Base-by-base conservation (phyloP, 1,140 invertebrate genomes). In the Pseudomyrmex cubaensis region DNA sequence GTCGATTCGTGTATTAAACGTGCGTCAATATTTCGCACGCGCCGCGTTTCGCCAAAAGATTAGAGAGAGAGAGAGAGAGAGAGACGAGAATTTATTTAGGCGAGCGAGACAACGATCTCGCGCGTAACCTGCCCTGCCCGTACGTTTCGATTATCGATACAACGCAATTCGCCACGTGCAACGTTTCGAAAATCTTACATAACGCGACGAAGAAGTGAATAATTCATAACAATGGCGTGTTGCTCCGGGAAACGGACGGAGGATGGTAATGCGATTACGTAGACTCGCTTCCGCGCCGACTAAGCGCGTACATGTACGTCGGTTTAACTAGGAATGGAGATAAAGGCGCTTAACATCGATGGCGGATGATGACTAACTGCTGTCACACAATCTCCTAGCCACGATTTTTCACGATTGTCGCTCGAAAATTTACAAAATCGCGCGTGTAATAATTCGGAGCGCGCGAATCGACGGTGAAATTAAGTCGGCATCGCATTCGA, bases 311-410 rank as follows among this genome's bases (percentile, higher is more conserved):
- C 25, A 35, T 48, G 57, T 62, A 13, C 48, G 73, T 13, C 25
- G 50, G 80, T 61, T 52, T 59, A 83, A 87, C 59, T 35, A 17
- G 70, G 80, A 64, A 52, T 46, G 20, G 52, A 50, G 74, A 84
- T 87, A 87, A 87, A 84, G 5, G 70, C 77, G 69, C 83, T 87
- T 80, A 35, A 84, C 61, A 87, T 84, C 83, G 61, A 69, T 44
- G 13, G 56, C 46, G 56, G 69, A 52, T 78, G 9, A 54, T 74
- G 85, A 87, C 75, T 66, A 87, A 83, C 54, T 35, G 35, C 35
- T 35, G 35, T 35, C 4, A 7, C 5, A 35, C 5, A 25, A 2
- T 35, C 5, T 0, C 5, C 5, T 35, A 5, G 35, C 35, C 35
- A 35, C 35, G 5, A 7, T 35, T 35, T 35, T 35, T 35, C 35